These are phyloP conservation scores for Meiosimyza decipiens DNA, from an alignment of 2,888 invertebrate species.

Conservation along the genomic window DNA sequence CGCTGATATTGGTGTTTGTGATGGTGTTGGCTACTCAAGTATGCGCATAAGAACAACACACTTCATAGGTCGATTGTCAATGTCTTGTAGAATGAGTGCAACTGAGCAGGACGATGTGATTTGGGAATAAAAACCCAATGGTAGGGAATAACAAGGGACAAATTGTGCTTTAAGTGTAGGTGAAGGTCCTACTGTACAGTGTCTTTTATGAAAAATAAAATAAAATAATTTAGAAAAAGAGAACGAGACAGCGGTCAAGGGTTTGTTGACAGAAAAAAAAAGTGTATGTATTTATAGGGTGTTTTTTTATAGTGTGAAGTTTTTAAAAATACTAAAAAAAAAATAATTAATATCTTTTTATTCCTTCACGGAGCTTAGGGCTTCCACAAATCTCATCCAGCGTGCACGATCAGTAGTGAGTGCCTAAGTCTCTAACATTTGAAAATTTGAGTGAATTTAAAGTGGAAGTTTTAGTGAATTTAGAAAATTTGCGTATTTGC, in stretches of 20 bases:
- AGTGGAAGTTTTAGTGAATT: too few relatives aligned
- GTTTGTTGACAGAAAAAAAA: too few relatives aligned
- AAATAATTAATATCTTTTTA: too few relatives aligned
- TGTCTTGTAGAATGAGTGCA: not conserved
- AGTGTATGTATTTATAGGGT: too few relatives aligned
- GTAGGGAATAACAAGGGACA: not conserved
- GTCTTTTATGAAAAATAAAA: not conserved
- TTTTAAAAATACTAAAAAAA: too few relatives aligned
- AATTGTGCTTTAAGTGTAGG: conserved; percentile 2
- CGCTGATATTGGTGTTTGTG: not conserved
- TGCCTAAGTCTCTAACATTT: too few relatives aligned
- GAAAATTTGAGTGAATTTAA: too few relatives aligned
- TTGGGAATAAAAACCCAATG: not conserved
- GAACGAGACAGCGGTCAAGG: not conserved
- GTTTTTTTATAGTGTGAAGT: too few relatives aligned
- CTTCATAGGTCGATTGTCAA: not conserved
- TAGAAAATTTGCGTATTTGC: too few relatives aligned
- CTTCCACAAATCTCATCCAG: too few relatives aligned
- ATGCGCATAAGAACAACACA: not conserved
- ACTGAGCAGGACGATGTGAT: not conserved
- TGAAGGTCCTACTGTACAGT: not conserved
- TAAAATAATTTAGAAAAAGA: not conserved
- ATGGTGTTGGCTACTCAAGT: not conserved
- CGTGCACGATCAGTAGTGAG: too few relatives aligned
- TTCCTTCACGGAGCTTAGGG: too few relatives aligned